Percentiles rank a stretch among this genome's conserved stretches.
Evolutionary conservation across 2,113 vertebrate species (phyloP).

Genomic region (Chitala chitala): DNA sequence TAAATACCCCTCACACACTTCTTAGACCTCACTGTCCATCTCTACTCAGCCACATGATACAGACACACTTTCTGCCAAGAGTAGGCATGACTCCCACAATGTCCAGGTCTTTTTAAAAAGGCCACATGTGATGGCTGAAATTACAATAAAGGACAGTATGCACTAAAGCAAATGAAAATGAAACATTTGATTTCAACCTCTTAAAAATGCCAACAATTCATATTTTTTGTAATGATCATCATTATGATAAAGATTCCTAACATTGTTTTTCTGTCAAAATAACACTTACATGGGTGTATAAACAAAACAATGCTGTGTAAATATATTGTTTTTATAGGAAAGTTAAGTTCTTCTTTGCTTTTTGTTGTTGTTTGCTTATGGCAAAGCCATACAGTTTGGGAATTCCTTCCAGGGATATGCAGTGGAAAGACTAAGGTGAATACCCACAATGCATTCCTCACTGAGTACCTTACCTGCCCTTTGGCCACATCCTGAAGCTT

Average conservation of each 20-base stretch:
- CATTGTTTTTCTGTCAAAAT: slow-evolving; percentile 47
- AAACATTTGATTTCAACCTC: slow-evolving; percentile 24
- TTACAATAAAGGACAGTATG: slow-evolving; percentile 26
- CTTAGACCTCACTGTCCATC: too few relatives aligned
- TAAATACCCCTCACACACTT: background rate
- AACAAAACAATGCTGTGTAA: slow-evolving; percentile 40
- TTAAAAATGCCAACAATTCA: slow-evolving; percentile 37
- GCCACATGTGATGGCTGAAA: slow-evolving; percentile 36
- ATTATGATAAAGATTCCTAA: slow-evolving; percentile 35
- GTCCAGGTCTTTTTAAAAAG: slow-evolving; percentile 25
- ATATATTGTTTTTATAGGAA: slow-evolving; percentile 46
- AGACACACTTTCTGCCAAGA: background rate
- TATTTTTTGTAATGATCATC: slow-evolving; percentile 38
- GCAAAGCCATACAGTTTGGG: slow-evolving; percentile 34
- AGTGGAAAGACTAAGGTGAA: slow-evolving; percentile 12
- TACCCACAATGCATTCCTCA: slow-evolving; percentile 20
- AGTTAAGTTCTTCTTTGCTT: slow-evolving; percentile 37
- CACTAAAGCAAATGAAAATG: slow-evolving; percentile 45
- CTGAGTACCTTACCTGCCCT: slow-evolving; percentile 21
- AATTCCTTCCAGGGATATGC: slow-evolving; percentile 41
- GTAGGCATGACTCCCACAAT: background rate
- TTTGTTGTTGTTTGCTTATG: slow-evolving; percentile 38
- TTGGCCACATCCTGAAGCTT: slow-evolving; percentile 18
- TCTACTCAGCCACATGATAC: slow-evolving; percentile 15
- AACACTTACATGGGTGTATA: slow-evolving; percentile 40